These are phyloP conservation scores for Peromyscus maniculatus DNA, from an alignment of 2,113 vertebrate genomes.

Conservation along the genomic window DNA sequence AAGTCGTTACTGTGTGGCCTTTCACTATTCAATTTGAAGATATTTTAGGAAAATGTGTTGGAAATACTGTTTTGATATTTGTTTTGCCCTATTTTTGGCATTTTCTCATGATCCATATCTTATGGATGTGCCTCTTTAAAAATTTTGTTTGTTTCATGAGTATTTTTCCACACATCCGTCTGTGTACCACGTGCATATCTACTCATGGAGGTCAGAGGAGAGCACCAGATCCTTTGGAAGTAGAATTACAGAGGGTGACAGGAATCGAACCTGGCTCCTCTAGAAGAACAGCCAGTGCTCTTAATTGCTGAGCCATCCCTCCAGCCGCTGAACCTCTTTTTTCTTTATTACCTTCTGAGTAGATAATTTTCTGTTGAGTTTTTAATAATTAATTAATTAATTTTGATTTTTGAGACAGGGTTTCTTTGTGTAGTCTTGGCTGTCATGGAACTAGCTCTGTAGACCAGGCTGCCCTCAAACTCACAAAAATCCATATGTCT, in stretches of 20 bases:
- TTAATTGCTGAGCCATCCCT: neutral
- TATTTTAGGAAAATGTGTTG: constrained; percentile 40
- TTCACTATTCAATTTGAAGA: constrained; percentile 37
- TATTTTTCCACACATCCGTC: neutral
- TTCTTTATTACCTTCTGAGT: neutral
- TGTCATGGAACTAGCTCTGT: neutral
- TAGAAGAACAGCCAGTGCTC: neutral
- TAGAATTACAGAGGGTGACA: neutral
- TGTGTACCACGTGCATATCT: too few relatives aligned
- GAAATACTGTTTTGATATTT: constrained; percentile 26
- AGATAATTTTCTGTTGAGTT: constrained; percentile 9
- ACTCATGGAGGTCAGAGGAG: neutral
- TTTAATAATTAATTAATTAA: neutral
- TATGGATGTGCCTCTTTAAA: neutral
- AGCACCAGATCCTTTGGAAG: neutral
- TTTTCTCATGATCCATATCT: neutral
- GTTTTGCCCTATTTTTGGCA: constrained; percentile 28
- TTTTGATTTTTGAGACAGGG: neutral
- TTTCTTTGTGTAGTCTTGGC: neutral
- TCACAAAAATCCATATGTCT: neutral
- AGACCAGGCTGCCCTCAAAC: neutral
- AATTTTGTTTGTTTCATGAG: neutral
- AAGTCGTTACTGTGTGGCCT: constrained; percentile 35
- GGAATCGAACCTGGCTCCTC: neutral
- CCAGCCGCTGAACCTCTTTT: too few relatives aligned